A percentile compares a stretch with the other conserved stretches of the same genome.
phyloP scores from a whole-genome alignment of 35 echinoderm and acorn worm species.

The Ophiothrix spiculata region DNA sequence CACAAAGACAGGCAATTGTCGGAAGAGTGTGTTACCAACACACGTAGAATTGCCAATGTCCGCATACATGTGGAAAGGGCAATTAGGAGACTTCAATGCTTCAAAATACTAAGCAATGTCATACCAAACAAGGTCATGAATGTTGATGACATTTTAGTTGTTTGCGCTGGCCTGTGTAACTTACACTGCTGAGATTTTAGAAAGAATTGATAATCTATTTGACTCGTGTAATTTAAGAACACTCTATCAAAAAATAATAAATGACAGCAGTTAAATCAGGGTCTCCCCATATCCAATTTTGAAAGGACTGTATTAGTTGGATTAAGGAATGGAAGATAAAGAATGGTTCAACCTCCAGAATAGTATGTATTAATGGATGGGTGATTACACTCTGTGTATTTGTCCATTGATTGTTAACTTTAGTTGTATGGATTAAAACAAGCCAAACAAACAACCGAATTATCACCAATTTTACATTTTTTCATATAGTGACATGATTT shows the following conservation, averaged over 20 bases:
- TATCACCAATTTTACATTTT: no score
- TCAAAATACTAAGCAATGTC: constrained; percentile 25
- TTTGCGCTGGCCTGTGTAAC: not conserved
- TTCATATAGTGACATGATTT: no score
- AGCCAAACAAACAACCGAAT: no score
- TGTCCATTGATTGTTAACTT: no score
- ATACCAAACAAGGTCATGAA: not conserved
- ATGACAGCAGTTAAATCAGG: not conserved
- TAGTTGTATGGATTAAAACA: no score
- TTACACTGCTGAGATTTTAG: no score
- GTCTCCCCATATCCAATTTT: no score
- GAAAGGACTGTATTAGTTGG: no score
- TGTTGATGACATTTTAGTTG: not conserved
- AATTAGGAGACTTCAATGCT: constrained; percentile 37
- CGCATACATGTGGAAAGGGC: constrained; percentile 59
- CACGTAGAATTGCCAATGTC: constrained; percentile 45
- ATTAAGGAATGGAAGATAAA: no score
- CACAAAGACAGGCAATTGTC: constrained; percentile 37
- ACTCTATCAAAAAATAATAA: not conserved
- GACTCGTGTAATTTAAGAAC: not conserved
- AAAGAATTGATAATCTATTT: not conserved
- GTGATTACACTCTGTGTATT: not conserved
- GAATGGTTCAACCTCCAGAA: not conserved
- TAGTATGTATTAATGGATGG: not conserved
- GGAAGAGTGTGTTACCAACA: constrained; percentile 22